Evolutionary conservation across 2,797 vertebrate genomes (phyloP), one percentile per base, ranked within the genome.

Genomic region (Fistularia commersonii): DNA sequence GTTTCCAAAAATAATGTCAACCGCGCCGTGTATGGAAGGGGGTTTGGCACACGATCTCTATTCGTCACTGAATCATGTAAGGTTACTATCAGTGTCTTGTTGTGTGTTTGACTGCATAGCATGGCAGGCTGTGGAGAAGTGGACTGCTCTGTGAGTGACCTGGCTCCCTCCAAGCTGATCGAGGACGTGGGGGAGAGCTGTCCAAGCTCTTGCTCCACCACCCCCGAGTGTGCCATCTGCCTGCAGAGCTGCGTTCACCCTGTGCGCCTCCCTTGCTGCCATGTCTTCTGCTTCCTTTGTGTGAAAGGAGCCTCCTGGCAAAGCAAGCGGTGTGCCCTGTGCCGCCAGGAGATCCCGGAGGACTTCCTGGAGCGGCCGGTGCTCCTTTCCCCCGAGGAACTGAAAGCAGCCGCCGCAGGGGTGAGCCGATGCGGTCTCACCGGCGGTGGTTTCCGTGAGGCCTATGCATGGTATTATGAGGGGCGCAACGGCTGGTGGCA

Each of bases 401-500:
- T 99, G 51, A 98, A 98, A 73, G 94, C 93, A 0, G 94, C 95
- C 0, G 96, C 95, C 3, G 95, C 95, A 12, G 92, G 94, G 23
- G 23, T 23, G 23, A 23, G 23, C 23, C 23, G 23, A 23, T 2
- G 23, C 4, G 23, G 23, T 23, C 23, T 23, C 23, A 23, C 54
- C 92, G 94, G 3, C 81, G 79, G 1, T 76, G 85, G 8, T 81
- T 76, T 5, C 49, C 91, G 0, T 94, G 92, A 14, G 96, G 96
- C 60, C 93, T 23, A 98, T 7, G 95, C 96, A 9, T 99, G 97
- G 96, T 99, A 98, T 86, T 99, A 99, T 1, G 97, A 99, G 83
- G 97, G 97, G 41, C 93, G 97, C 60, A 99, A 99, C 14, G 97
- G 97, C 52, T 99, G 97, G 97, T 99, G 97, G 97, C 97, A 99